Conservation (phyloP, 2,888 invertebrate species). For the Pantelozetes paolii region DNA sequence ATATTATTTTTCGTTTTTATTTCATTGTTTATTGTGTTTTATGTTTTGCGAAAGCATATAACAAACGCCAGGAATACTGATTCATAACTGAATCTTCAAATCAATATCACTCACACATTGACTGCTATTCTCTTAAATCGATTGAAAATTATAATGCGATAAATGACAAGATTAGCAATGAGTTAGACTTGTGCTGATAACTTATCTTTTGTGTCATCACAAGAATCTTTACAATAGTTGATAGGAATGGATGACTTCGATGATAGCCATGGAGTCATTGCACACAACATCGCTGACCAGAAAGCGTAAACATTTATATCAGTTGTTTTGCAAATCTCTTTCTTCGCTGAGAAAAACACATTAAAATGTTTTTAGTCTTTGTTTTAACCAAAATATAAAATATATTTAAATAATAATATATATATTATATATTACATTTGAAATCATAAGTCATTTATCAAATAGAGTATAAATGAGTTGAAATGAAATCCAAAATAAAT, state of each 20-base stretch:
- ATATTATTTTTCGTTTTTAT: no score
- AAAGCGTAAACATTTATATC: neutral
- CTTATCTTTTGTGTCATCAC: neutral
- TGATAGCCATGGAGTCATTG: neutral
- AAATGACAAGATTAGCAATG: slow-evolving; percentile 20
- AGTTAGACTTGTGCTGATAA: slow-evolving; percentile 7
- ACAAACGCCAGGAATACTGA: neutral
- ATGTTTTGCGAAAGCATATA: no score
- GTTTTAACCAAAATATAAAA: no score
- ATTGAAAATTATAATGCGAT: slow-evolving; percentile 14
- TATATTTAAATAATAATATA: no score
- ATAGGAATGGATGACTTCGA: neutral
- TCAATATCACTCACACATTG: slow-evolving; percentile 3
- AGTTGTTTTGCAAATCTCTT: no score
- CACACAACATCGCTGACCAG: neutral
- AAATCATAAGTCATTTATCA: no score
- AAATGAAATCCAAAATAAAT: no score
- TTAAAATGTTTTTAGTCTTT: no score
- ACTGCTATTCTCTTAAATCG: slow-evolving; percentile 7
- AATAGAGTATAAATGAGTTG: no score
- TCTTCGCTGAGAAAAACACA: no score
- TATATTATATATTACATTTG: no score
- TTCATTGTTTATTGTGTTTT: no score
- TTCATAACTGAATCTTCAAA: slow-evolving; percentile 3
- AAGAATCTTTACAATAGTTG: neutral